These are phyloP conservation scores for Chesias legatella DNA, from an alignment of 2,888 invertebrate genomes.

Conservation along the genomic window DNA sequence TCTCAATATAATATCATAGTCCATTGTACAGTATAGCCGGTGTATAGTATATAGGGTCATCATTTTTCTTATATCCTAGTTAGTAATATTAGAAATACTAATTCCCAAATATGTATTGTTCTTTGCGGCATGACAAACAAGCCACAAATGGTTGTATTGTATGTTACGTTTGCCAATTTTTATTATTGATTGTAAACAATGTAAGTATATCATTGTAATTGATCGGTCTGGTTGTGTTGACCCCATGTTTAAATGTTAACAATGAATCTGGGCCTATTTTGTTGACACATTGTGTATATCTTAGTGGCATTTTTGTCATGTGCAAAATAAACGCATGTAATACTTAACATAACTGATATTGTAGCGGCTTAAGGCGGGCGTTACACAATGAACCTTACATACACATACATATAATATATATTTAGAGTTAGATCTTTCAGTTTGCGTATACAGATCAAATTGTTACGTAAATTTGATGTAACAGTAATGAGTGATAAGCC, in stretches of 20 bases:
- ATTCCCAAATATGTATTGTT: slow-evolving; percentile 64
- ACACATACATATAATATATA: too few species aligned
- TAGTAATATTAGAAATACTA: slow-evolving; percentile 71
- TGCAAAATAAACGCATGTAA: slow-evolving; percentile 62
- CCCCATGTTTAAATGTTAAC: slow-evolving; percentile 61
- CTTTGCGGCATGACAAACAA: slow-evolving; percentile 65
- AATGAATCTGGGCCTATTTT: slow-evolving; percentile 74
- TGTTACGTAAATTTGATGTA: slow-evolving; percentile 76
- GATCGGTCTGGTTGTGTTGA: slow-evolving; percentile 63
- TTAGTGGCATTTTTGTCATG: slow-evolving; percentile 65
- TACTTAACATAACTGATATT: slow-evolving; percentile 75
- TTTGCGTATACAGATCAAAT: slow-evolving; percentile 75
- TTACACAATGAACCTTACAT: slow-evolving; percentile 63
- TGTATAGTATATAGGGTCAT: slow-evolving; percentile 70
- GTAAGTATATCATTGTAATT: slow-evolving; percentile 42
- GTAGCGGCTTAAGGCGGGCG: slow-evolving; percentile 75
- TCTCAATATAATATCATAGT: slow-evolving; percentile 77
- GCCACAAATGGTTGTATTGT: slow-evolving; percentile 48
- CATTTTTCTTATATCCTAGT: slow-evolving; percentile 67
- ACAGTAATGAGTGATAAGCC: slow-evolving; percentile 56
- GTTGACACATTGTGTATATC: slow-evolving; percentile 49
- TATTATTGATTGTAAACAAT: slow-evolving; percentile 38
- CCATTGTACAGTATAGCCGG: slow-evolving; percentile 75
- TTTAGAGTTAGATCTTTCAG: slow-evolving; percentile 73
- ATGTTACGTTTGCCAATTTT: slow-evolving; percentile 49